Evolutionary conservation across 2,888 invertebrate species (phyloP).

Genomic region (Hypercompe scribonia): DNA sequence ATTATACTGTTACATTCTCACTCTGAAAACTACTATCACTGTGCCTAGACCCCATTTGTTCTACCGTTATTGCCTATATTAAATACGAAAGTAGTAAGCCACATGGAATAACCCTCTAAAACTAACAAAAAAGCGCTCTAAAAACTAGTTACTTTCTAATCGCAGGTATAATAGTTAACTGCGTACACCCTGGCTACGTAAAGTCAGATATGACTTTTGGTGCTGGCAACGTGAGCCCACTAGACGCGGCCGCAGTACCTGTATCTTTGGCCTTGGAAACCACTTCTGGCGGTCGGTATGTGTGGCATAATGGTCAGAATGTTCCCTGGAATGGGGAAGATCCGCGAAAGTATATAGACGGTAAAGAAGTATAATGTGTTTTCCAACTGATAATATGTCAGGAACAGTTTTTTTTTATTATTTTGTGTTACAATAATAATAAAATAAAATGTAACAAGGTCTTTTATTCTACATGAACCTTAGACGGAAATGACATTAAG

Average conservation of each 20-base stretch:
- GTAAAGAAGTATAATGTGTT: constrained; percentile 43
- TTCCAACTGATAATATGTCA: not conserved
- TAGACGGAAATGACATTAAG: too few relatives aligned
- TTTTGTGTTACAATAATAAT: too few relatives aligned
- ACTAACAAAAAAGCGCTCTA: not conserved
- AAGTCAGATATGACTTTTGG: constrained; percentile 79
- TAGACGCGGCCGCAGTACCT: constrained; percentile 61
- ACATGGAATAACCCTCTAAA: not conserved
- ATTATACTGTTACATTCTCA: not conserved
- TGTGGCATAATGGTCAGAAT: constrained; percentile 70
- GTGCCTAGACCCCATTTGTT: too few relatives aligned
- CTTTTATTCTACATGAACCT: too few relatives aligned
- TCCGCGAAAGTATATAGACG: constrained; percentile 74
- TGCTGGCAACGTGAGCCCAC: constrained; percentile 65
- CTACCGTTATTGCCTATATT: not conserved
- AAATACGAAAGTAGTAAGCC: not conserved
- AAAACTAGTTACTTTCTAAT: not conserved
- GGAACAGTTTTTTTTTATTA: not conserved
- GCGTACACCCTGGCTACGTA: constrained; percentile 81
- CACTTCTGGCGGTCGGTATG: constrained; percentile 60
- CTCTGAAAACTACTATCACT: not conserved
- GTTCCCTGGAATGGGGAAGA: constrained; percentile 79
- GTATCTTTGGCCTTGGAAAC: constrained; percentile 59
- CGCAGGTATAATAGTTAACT: constrained; percentile 72
- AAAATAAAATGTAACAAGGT: too few relatives aligned